Evolutionary conservation across 2,113 vertebrate genomes (phyloP).

Genomic region (Chlorodrepanis virens): DNA sequence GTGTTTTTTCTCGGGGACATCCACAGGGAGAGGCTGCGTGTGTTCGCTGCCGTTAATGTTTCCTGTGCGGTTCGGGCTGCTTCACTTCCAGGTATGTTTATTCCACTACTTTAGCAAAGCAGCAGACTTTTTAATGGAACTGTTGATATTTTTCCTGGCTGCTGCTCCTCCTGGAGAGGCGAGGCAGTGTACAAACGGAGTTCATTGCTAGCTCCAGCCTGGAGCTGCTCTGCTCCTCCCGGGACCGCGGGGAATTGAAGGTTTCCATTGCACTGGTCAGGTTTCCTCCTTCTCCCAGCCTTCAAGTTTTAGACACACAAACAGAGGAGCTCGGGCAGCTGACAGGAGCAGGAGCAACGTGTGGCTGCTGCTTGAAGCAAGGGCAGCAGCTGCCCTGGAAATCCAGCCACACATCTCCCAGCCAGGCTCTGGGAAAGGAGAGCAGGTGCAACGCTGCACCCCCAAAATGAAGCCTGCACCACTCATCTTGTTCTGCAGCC

Average conservation of each 20-base stretch:
- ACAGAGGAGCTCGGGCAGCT: not conserved
- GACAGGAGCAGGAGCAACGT: not conserved
- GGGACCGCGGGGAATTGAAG: conserved; percentile 38
- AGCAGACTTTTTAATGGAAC: conserved; percentile 74
- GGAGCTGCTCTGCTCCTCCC: conserved; percentile 17
- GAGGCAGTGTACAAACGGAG: not conserved
- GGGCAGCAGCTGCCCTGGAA: not conserved
- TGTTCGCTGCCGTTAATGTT: conserved; percentile 56
- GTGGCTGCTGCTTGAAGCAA: not conserved
- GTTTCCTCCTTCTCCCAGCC: conserved; percentile 52
- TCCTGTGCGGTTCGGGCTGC: conserved; percentile 53
- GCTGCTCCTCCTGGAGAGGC: conserved; percentile 34
- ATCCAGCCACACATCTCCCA: not conserved
- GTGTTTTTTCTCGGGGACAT: not conserved
- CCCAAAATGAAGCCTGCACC: not conserved
- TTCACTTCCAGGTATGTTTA: conserved; percentile 71
- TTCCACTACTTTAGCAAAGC: conserved; percentile 65
- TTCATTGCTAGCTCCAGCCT: conserved; percentile 44
- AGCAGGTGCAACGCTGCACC: not conserved
- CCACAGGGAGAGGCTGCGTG: conserved; percentile 11
- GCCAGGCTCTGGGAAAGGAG: not conserved
- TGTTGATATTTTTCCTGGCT: conserved; percentile 74
- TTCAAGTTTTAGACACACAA: conserved; percentile 15
- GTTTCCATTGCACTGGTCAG: conserved; percentile 66
- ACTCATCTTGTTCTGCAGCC: not conserved